These are phyloP conservation scores for Argya squamiceps DNA, from an alignment of 2,797 vertebrate genomes.

Conservation along the genomic window DNA sequence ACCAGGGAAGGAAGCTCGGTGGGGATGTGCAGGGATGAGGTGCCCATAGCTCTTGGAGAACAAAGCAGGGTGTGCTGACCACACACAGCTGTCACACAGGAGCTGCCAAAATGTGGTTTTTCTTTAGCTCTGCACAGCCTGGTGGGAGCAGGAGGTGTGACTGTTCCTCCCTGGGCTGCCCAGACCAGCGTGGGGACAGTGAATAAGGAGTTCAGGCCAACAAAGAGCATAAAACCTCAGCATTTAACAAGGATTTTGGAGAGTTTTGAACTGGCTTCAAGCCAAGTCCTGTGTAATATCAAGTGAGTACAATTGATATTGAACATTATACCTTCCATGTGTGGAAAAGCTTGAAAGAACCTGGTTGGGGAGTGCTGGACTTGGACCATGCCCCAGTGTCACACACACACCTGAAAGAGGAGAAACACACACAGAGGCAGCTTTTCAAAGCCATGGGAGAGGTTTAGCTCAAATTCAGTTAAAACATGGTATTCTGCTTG, in stretches of 20 bases:
- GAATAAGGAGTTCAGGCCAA: background rate
- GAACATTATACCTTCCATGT: accelerated
- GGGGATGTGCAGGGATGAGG: background rate
- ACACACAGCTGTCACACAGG: background rate
- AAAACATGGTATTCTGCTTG: background rate
- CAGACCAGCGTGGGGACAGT: accelerated
- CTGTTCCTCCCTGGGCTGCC: background rate
- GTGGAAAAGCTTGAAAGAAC: background rate
- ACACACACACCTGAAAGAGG: background rate
- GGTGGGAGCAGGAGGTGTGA: background rate
- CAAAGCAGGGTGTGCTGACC: background rate
- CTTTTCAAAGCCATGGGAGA: background rate
- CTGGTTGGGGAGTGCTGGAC: background rate
- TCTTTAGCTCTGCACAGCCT: background rate
- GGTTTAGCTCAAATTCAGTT: background rate
- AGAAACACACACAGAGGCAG: accelerated
- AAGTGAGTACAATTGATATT: background rate
- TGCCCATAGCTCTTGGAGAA: background rate
- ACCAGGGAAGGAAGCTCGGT: accelerated
- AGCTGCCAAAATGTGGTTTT: background rate
- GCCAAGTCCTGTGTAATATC: background rate
- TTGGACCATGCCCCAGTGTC: accelerated
- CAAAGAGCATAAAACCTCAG: accelerated
- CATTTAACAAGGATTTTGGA: background rate
- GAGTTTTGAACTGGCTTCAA: background rate